Base-by-base conservation (phyloP, 2,888 invertebrate genomes). In the Papilio protenor region DNA sequence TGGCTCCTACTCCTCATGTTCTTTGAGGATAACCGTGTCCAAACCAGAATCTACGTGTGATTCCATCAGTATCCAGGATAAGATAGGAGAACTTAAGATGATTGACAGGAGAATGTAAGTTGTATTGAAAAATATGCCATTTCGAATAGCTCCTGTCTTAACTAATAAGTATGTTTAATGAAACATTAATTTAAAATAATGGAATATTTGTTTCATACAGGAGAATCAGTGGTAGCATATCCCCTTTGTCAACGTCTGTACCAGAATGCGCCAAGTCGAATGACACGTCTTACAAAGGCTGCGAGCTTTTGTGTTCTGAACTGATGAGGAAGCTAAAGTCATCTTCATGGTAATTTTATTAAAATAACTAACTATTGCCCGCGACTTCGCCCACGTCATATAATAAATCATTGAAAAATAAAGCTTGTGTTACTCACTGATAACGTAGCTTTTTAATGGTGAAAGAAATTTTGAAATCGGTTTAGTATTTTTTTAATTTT, bases 11-110 rank as follows among this genome's bases (percentile, higher is more conserved):
- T 57, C 70, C 8, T 64, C 59, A 16, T 73, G 73, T 10, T 75
- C 76, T 1, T 76, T 73, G 10, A 73, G 49, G 21, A 33, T 75
- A 14, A 80, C 75, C 40, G 79, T 52, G 21, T 59, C 47, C 69
- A 70, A 73, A n/a, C 27, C 70, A 16, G 40, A 76, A 55, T n/a
- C 66, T 23, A 47, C 40, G 16, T 79, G 79, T 1, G 87, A 87
- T 2, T 80, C 88, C 11, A 94, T 94, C 64, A 88, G 86, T 73
- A 93, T 94, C 12, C 89, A 87, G 18, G 87, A 89, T 1, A 91
- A 88, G 83, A 94, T 94, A 27, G 87, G 84, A 66, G 92, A 93
- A 77, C 83, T 94, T 16, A 94, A 93, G 81, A 84, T 87, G 80
- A 87, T 80, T 57, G 81, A 81, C 40, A 82, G 80, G 72, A 84